Evolutionary conservation across 2,888 invertebrate species (phyloP), one percentile per base, ranked within the genome.

Genomic region (Clunio marinus): DNA sequence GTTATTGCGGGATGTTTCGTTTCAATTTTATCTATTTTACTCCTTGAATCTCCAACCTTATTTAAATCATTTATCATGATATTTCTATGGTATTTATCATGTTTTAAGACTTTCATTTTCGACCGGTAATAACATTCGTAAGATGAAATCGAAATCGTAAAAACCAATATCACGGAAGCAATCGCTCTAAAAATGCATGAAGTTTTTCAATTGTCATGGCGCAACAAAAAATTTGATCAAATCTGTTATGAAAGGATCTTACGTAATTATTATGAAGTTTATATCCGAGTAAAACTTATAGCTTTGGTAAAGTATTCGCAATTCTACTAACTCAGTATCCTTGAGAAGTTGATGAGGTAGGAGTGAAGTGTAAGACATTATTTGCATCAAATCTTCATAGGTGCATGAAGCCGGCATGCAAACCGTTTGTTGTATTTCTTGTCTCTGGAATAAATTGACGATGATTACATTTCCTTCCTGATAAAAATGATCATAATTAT

Each of bases 381-480:
- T 73, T 67, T 74, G 74, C 2, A 72, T 62, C 60, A 76, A 69
- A 69, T 76, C 76, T 0, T 65, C 46, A 27, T 70, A 70, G 10
- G 70, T 72, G 22, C 76, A 75, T 1, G 74, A 74, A 68, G 72
- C 71, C 0, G 76, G 75, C 59, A 75, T 73, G 35, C 76, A 76
- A 27, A 75, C 72, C 58, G 74, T 72, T 70, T 75, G 75, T 55
- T 75, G 73, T 7, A 75, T 72, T 70, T 70, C 70, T 2, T 13
- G 58, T 20, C 15, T 58, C 58, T 58, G 17, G 17, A 55, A 55
- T 17, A 4, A 20, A 55, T 2, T n/a, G n/a, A n/a, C n/a, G n/a
- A n/a, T n/a, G n/a, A n/a, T n/a, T n/a, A n/a, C n/a, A n/a, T n/a
- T n/a, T n/a, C n/a, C n/a, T n/a, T n/a, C n/a, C n/a, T n/a, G n/a